Evolutionary conservation across 2,888 invertebrate species (phyloP).

Genomic region (Limnephilus lunatus): DNA sequence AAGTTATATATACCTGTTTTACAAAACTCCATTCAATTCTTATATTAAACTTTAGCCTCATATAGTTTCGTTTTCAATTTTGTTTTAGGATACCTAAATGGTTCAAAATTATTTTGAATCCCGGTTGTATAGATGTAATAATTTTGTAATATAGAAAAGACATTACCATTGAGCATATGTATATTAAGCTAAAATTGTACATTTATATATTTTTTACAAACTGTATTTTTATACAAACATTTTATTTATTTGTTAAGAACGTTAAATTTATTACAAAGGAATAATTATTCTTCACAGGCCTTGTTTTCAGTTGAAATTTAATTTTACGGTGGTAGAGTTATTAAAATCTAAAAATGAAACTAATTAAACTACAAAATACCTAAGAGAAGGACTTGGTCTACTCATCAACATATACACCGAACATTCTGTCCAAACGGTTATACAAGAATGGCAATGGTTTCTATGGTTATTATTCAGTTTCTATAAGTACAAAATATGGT

Average conservation of each 20-base stretch:
- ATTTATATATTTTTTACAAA: background rate
- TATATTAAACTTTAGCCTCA: background rate
- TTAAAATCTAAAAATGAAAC: background rate
- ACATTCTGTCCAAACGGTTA: no score
- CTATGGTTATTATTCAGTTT: no score
- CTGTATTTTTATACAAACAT: background rate
- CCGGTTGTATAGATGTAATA: background rate
- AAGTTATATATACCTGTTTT: background rate
- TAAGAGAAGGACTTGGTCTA: no score
- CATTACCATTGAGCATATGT: background rate
- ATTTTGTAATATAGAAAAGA: background rate
- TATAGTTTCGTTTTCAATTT: background rate
- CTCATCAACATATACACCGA: no score
- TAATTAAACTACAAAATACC: no score
- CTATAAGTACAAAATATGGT: no score
- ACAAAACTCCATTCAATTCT: background rate
- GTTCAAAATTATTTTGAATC: background rate
- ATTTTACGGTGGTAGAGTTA: background rate
- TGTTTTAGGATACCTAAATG: background rate
- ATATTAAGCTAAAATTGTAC: background rate
- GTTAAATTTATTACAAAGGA: background rate
- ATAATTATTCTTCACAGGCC: background rate
- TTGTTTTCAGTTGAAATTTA: background rate
- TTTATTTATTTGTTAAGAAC: background rate
- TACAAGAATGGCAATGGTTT: no score